Base-by-base conservation (phyloP, 2,797 vertebrate genomes). In the Falco biarmicus region DNA sequence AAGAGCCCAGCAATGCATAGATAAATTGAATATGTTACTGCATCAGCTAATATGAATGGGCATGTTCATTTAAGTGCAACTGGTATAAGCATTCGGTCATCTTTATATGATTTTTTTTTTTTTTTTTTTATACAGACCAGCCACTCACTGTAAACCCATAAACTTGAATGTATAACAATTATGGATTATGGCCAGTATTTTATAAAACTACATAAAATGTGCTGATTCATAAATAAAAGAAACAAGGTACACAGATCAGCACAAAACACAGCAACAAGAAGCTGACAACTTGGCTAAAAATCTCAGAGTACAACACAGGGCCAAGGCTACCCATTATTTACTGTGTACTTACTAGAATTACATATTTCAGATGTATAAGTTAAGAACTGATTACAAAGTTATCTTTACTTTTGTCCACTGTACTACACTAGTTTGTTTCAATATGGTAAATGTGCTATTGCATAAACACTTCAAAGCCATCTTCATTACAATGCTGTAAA, bases 1-100 rank as follows among this genome's bases (percentile, higher is more conserved):
- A 98, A 98, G 98, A 98, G 98, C 98, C 98, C 98, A 98, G 98
- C 98, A 99, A 99, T 99, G 99, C 99, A 99, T 99, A 99, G 99
- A 99, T 99, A 99, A 99, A 98, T 97, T 98, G 98, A 99, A 98
- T 98, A 98, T 98, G 98, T 98, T 98, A 98, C 98, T 98, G 98
- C 98, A 98, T 99, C 98, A 98, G 95, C 97, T 98, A 98, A 98
- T 93, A 98, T 98, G 96, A 97, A 98, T 97, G 98, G 98, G 97
- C 89, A 74, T 96, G 97, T 96, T 98, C 96, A 96, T 87, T 97
- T 98, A 98, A 98, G 98, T 98, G 98, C 98, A 98, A 98, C 98
- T 98, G 98, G 96, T 96, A 97, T 96, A 97, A 97, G 97, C 97
- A 97, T 97, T 98, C 97, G 96, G 97, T 97, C 97, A 98, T 97